phyloP scores from a whole-genome alignment of 2,113 vertebrate species.

The Gobio gobio region DNA sequence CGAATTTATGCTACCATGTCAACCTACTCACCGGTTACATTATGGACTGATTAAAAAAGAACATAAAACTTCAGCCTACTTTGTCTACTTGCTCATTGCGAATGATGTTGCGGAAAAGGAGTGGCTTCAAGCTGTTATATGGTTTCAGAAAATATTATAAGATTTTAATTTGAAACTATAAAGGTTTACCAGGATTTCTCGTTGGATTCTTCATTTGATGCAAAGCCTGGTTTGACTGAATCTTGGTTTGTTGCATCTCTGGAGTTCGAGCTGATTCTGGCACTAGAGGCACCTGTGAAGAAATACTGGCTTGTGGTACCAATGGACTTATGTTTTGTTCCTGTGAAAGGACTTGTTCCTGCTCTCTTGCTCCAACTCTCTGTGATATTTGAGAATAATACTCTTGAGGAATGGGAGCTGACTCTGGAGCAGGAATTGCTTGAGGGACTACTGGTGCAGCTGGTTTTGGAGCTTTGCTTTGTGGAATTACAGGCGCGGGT shows the following conservation, averaged over 20 bases:
- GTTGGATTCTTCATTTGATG: constrained; percentile 35
- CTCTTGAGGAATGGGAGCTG: constrained; percentile 40
- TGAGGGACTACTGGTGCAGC: constrained; percentile 1
- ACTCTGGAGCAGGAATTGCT: constrained; percentile 34
- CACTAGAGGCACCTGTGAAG: not conserved
- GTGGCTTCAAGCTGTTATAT: not conserved
- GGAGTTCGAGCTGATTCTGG: not conserved
- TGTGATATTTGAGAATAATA: constrained; percentile 25
- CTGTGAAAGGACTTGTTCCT: too few relatives aligned
- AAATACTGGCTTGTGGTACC: not conserved
- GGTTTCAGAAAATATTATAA: not conserved
- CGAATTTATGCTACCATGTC: too few relatives aligned
- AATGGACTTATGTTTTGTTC: constrained; percentile 24
- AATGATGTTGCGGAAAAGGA: not conserved
- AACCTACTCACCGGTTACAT: too few relatives aligned
- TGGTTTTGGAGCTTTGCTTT: constrained; percentile 36
- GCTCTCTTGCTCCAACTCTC: not conserved
- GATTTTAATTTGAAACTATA: not conserved
- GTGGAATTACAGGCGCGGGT: constrained; percentile 1
- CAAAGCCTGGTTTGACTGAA: constrained; percentile 7
- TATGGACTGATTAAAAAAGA: too few relatives aligned
- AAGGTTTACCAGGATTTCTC: constrained; percentile 41
- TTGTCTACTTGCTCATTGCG: too few relatives aligned
- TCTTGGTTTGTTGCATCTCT: constrained; percentile 31
- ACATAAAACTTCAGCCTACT: too few relatives aligned